Base-by-base conservation (phyloP, 2,888 invertebrate species). In the Cantharis lateralis region DNA sequence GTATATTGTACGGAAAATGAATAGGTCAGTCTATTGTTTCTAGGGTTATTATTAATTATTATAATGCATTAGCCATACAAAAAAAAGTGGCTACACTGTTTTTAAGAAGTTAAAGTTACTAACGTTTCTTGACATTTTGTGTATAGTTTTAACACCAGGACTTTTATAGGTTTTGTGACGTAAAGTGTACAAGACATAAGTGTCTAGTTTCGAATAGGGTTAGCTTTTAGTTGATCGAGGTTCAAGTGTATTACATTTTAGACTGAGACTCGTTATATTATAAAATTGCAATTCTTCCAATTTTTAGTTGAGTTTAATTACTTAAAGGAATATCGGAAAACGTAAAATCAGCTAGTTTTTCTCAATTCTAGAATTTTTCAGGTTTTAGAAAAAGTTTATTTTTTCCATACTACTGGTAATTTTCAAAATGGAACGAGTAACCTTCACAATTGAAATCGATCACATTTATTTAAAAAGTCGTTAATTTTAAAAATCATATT, bases 141-240 rank as follows among this genome's bases (percentile, higher is more conserved):
- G 64, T 20, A 20, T 66, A 20, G 64, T 66, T 66, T 66, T 66
- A 66, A 66, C 64, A 24, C 64, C 64, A 66, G 15, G 20, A 20
- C 20, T 16, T 66, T 66, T 66, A 20, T 66, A n/a, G 20, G 15
- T 66, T 66, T 66, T 66, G 64, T 66, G 16, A 66, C 20, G 13
- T 66, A 20, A 66, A 66, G 24, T 66, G 64, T n/a, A 48, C n/a
- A 66, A 66, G 64, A 66, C 18, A 20, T 18, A 66, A 66, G 20
- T 20, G 64, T 48, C 64, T 66, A 20, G 64, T 66, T 24, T 66
- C 18, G 20, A 20, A 66, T 66, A 20, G 64, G 24, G 18, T 66
- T 66, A 66, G 64, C 64, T 66, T 66, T 66, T 66, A 66, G 64
- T 24, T 66, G 64, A 66, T 66, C 24, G 64, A 66, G 64, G 20